Percentiles rank a stretch among this genome's conserved stretches.
These are phyloP conservation scores for Microtus richardsoni DNA, from an alignment of 2,113 vertebrate genomes.

Conservation along the genomic window DNA sequence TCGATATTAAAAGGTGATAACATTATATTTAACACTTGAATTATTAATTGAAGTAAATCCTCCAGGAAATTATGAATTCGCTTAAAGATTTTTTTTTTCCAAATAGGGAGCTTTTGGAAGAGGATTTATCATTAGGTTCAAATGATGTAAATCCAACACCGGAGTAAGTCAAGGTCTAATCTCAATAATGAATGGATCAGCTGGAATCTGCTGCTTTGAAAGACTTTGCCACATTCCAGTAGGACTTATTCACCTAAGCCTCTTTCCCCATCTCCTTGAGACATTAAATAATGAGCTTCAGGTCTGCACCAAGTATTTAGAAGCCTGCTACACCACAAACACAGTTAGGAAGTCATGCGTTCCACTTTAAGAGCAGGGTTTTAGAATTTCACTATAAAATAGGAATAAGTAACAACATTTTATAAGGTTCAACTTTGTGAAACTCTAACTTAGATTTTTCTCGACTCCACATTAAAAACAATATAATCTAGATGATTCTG, in stretches of 20 bases:
- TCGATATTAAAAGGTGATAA: slow-evolving; percentile 41
- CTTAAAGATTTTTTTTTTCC: neutral
- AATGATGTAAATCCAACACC: slow-evolving; percentile 61
- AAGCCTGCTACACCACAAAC: slow-evolving; percentile 6
- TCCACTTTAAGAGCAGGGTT: neutral
- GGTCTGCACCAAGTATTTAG: slow-evolving; percentile 15
- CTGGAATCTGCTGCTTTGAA: slow-evolving; percentile 13
- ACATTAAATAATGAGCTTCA: slow-evolving; percentile 6
- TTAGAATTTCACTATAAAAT: slow-evolving; percentile 59
- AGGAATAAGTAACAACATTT: neutral
- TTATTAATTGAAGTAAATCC: slow-evolving; percentile 25
- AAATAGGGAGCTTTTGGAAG: slow-evolving; percentile 41
- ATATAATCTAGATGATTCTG: neutral
- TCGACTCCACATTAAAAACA: neutral
- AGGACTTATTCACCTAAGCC: neutral
- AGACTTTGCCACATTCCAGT: slow-evolving; percentile 10
- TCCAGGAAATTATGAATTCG: slow-evolving; percentile 45
- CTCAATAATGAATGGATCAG: slow-evolving; percentile 57
- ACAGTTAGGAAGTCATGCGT: neutral
- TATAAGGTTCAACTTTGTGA: neutral
- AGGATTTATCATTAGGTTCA: slow-evolving; percentile 55
- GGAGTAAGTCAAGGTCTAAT: slow-evolving; percentile 42
- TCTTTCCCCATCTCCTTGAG: slow-evolving; percentile 51
- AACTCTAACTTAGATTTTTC: slow-evolving; percentile 44
- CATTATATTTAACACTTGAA: slow-evolving; percentile 9